These are phyloP conservation scores for Calephelis nemesis DNA, from an alignment of 1,140 invertebrate genomes.

Conservation along the genomic window DNA sequence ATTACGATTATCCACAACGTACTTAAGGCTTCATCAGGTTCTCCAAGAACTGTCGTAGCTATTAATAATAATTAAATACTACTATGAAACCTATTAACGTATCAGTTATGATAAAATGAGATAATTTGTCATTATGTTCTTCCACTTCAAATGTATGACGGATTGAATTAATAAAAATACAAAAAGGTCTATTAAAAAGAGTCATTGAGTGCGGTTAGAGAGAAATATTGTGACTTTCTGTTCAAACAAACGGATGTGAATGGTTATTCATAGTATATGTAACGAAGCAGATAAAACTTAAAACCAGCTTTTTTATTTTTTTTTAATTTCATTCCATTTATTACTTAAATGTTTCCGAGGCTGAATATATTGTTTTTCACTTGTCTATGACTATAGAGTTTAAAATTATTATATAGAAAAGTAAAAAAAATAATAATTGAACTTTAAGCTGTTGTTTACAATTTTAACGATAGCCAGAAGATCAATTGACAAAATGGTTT, in stretches of 20 bases:
- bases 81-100: conserved; percentile 37
- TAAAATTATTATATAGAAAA: no score
- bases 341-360: no score
- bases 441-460: no score
- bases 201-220: conserved; percentile 37
- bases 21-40: not conserved
- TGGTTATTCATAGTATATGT: conserved; percentile 36
- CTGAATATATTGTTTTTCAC: no score
- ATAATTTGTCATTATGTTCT: conserved; percentile 37
- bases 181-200: conserved; percentile 41
- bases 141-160: conserved; percentile 34
- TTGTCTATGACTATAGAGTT: no score
- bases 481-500: no score
- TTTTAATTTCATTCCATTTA: no score
- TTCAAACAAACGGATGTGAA: conserved; percentile 49
- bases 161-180: conserved; percentile 57
- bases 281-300: conserved; percentile 27
- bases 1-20: not conserved
- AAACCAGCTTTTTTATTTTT: not conserved
- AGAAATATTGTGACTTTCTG: conserved; percentile 39
- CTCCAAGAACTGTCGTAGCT: conserved; percentile 8
- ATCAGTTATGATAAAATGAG: conserved; percentile 33
- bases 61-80: conserved; percentile 42
- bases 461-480: no score
- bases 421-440: no score